Evolutionary conservation across 2,888 invertebrate species (phyloP).

Genomic region (Thymelicus sylvestris): DNA sequence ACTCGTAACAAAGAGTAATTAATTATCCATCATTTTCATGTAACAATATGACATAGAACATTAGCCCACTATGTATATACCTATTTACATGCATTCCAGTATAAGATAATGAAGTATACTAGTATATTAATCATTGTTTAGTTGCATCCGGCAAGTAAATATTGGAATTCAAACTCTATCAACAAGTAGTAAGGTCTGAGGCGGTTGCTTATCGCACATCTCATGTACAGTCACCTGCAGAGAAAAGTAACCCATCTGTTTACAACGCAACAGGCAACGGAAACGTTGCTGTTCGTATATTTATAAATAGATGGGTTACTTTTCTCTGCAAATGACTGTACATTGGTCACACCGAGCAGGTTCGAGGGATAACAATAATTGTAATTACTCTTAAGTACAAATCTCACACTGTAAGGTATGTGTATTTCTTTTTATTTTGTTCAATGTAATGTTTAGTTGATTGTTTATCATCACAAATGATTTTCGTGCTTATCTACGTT

Average conservation of each 20-base stretch:
- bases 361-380: constrained; percentile 5
- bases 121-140: background rate
- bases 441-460: constrained; percentile 2
- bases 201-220: background rate
- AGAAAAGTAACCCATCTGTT: no score
- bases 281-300: no score
- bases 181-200: background rate
- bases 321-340: no score
- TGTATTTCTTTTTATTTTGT: constrained; percentile 3
- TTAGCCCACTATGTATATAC: no score
- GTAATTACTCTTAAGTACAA: constrained; percentile 46
- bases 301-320: no score
- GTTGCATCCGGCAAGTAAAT: no score
- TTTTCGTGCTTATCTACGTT: background rate
- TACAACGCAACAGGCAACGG: no score
- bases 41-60: no score
- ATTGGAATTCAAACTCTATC: constrained; percentile 7
- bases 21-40: no score
- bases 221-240: no score
- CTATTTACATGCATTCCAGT: no score
- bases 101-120: background rate
- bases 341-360: background rate
- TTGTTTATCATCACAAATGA: background rate
- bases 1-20: background rate
- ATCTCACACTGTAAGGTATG: constrained; percentile 37